phyloP scores from a whole-genome alignment of 1,140 invertebrate genomes.

The Cepaea nemoralis region DNA sequence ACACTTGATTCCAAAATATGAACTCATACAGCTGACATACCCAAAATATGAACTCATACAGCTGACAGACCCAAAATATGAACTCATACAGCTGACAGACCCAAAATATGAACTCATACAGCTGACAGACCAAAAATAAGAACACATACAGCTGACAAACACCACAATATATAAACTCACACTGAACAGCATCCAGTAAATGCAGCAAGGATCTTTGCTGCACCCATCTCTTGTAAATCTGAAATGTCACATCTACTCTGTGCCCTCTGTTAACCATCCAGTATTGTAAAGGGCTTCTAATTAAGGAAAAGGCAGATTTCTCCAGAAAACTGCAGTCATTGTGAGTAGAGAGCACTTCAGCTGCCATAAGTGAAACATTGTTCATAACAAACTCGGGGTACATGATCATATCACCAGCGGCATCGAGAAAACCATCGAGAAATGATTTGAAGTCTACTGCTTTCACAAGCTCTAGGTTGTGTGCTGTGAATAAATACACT shows the following conservation, averaged over 20 bases:
- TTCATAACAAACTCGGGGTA: constrained; percentile 35
- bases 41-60: too few relatives aligned
- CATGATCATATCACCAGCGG: not conserved
- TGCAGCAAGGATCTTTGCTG: not conserved
- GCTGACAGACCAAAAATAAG: not conserved
- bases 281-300: constrained; percentile 17
- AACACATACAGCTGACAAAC: not conserved
- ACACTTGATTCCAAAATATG: too few relatives aligned
- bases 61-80: too few relatives aligned
- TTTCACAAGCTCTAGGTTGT: constrained; percentile 3
- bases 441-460: not conserved
- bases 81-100: too few relatives aligned
- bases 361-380: constrained; percentile 30
- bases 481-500: not conserved
- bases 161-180: constrained; percentile 8
- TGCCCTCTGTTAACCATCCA: constrained; percentile 26
- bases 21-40: too few relatives aligned
- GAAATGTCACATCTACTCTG: constrained; percentile 27
- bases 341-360: not conserved
- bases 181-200: constrained; percentile 19
- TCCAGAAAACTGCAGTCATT: not conserved
- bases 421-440: constrained; percentile 11
- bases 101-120: too few relatives aligned
- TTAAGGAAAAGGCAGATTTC: not conserved
- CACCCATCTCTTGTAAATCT: not conserved